A percentile compares a stretch with the other conserved stretches of the same genome.
Evolutionary conservation across 2,113 vertebrate species (phyloP).

Genomic region (Tylochromis polylepis): DNA sequence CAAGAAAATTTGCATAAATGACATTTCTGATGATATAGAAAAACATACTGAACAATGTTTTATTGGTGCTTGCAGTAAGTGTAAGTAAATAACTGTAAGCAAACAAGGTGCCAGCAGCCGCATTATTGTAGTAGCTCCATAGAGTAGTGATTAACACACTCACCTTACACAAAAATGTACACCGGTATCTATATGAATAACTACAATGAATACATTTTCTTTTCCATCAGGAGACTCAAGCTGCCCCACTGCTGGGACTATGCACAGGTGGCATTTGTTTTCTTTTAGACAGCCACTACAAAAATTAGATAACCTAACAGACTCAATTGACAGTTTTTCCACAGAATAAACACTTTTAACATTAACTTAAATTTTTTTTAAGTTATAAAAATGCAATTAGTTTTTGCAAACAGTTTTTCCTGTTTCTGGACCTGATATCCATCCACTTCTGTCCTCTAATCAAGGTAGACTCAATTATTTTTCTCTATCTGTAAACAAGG

Average conservation of each 20-base stretch:
- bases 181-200: background rate
- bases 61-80: background rate
- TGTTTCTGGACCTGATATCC: background rate
- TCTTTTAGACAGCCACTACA: background rate
- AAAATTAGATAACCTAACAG: background rate
- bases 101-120: background rate
- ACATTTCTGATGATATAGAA: too few species aligned
- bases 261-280: background rate
- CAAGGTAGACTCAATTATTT: background rate
- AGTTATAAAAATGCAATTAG: background rate
- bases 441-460: background rate
- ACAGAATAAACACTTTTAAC: background rate
- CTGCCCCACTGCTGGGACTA: background rate
- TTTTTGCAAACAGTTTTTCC: background rate
- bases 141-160: background rate
- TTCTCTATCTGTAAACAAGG: background rate
- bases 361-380: background rate
- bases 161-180: background rate
- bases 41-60: background rate
- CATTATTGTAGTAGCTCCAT: fast-evolving
- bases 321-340: background rate
- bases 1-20: background rate
- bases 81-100: background rate
- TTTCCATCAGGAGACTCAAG: background rate
- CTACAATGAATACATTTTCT: background rate